Percentiles rank a stretch among this genome's conserved stretches.
Conservation (phyloP, 2,888 invertebrate species). For the Tachina lurida region DNA sequence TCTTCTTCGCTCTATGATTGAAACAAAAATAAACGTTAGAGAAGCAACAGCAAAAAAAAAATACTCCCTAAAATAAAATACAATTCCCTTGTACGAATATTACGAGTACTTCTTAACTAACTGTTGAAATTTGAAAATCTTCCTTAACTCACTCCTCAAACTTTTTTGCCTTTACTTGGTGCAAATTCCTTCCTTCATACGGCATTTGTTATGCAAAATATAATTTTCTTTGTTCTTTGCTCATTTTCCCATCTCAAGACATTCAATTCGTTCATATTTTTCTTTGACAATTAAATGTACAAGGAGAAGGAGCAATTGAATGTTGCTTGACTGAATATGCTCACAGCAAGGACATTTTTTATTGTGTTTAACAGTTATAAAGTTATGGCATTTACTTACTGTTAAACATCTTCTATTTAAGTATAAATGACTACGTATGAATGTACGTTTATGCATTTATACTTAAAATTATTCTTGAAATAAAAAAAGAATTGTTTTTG, state of each 20-base stretch:
- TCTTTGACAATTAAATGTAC: conserved; percentile 66
- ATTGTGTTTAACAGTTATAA: conserved; percentile 51
- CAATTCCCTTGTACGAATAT: conserved; percentile 15
- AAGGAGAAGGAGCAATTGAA: neutral
- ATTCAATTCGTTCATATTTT: conserved; percentile 55
- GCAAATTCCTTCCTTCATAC: conserved; percentile 15
- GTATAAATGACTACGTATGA: neutral
- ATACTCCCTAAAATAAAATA: conserved; percentile 19
- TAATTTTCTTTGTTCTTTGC: conserved; percentile 66
- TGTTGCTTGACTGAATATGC: conserved; percentile 32
- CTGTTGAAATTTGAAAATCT: conserved; percentile 60
- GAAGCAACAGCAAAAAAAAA: conserved; percentile 2
- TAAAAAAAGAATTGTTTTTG: conserved; percentile 28
- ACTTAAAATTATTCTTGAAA: conserved; percentile 32
- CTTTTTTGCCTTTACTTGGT: neutral
- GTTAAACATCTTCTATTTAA: conserved; percentile 9
- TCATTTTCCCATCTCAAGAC: conserved; percentile 52
- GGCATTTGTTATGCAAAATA: conserved; percentile 71
- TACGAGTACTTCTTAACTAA: conserved; percentile 59
- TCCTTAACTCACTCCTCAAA: conserved; percentile 24
- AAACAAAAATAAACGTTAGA: conserved; percentile 1
- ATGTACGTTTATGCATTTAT: neutral
- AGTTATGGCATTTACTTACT: conserved; percentile 51
- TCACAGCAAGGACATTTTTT: conserved; percentile 63
- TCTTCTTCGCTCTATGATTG: conserved; percentile 25